A percentile compares a stretch with the other conserved stretches of the same genome.
Evolutionary conservation across 2,888 invertebrate species (phyloP).

Genomic region (Phragmatobia fuliginosa): DNA sequence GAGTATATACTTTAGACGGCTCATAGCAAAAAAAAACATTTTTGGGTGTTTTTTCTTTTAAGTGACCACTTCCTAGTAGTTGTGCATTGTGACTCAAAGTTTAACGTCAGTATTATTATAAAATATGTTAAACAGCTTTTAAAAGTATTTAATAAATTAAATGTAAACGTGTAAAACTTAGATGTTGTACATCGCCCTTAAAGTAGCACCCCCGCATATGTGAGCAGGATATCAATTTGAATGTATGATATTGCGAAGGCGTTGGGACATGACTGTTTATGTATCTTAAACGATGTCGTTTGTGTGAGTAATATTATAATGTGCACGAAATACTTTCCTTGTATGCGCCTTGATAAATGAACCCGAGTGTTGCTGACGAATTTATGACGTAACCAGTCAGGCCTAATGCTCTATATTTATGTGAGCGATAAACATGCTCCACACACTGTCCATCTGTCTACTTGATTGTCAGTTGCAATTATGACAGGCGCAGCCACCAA

Average conservation of each 20-base stretch:
- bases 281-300: not conserved
- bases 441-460: not conserved
- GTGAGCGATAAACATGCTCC: conserved; percentile 5
- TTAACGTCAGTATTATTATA: not conserved
- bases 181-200: not conserved
- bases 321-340: not conserved
- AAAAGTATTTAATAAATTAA: not conserved
- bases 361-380: not conserved
- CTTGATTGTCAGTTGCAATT: not conserved
- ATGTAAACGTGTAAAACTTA: not conserved
- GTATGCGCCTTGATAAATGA: not conserved
- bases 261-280: not conserved
- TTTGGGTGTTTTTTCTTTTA: no score
- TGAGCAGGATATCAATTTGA: not conserved
- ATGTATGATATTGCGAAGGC: not conserved
- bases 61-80: no score
- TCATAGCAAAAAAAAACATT: no score
- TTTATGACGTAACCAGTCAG: not conserved
- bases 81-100: not conserved
- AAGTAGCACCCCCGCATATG: not conserved
- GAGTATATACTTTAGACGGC: no score
- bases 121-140: no score
- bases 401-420: not conserved
- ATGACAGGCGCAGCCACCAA: not conserved
- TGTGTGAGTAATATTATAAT: not conserved